phyloP scores from a whole-genome alignment of 1,140 invertebrate species.

The Cotesia typhae region DNA sequence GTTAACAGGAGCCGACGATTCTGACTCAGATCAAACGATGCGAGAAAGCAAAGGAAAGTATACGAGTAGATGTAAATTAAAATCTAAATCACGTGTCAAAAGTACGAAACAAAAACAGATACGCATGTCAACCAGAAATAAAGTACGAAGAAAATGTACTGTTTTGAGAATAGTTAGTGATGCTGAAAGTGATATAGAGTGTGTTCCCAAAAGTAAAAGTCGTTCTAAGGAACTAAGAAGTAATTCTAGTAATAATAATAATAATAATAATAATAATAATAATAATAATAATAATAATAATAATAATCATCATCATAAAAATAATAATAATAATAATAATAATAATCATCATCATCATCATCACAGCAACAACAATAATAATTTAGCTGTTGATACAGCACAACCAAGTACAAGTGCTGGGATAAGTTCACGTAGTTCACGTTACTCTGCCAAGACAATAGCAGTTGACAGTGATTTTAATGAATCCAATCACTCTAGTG shows the following conservation, averaged over 20 bases:
- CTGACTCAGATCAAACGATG: conserved; percentile 10
- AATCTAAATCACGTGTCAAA: conserved; percentile 52
- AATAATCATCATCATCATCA: not conserved
- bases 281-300: not conserved
- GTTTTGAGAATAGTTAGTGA: conserved; percentile 49
- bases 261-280: not conserved
- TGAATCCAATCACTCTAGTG: conserved; percentile 48
- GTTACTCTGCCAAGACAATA: conserved; percentile 42
- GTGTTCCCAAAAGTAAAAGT: not conserved
- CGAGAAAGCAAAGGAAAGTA: conserved; percentile 31
- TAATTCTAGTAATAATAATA: not conserved
- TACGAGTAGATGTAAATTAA: conserved; percentile 46
- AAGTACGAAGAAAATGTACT: conserved; percentile 48
- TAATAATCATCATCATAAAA: not conserved
- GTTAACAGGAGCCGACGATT: conserved; percentile 8
- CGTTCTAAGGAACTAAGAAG: not conserved
- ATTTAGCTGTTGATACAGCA: conserved; percentile 47
- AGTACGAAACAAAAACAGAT: conserved; percentile 52
- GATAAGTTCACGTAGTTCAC: conserved; percentile 51
- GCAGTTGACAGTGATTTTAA: conserved; percentile 46
- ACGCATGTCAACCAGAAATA: conserved; percentile 41
- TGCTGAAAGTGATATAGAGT: conserved; percentile 41
- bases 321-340: not conserved
- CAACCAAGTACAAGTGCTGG: conserved; percentile 63
- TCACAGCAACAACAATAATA: conserved; percentile 1